phyloP scores from a whole-genome alignment of 2,113 vertebrate species.

The Psilopsiagon aymara region DNA sequence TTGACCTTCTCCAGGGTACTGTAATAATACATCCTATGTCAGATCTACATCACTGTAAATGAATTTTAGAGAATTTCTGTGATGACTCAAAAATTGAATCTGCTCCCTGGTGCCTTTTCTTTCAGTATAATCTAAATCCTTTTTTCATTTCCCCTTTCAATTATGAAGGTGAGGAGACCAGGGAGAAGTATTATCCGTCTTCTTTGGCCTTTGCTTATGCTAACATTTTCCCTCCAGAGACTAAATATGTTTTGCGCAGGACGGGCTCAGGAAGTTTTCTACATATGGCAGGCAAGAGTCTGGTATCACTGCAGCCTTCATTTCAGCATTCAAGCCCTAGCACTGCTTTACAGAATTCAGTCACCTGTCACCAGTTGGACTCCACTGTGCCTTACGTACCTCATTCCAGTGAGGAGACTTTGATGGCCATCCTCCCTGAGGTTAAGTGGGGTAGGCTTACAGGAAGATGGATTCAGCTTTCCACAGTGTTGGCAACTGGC shows the following conservation, averaged over 20 bases:
- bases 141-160: conserved; percentile 66
- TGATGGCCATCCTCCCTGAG: not conserved
- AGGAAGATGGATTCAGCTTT: not conserved
- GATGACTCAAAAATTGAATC: conserved; percentile 46
- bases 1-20: conserved; percentile 33
- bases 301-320: not conserved
- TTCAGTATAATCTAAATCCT: conserved; percentile 33
- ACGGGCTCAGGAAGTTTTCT: not conserved
- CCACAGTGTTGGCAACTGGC: not conserved
- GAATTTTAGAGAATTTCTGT: conserved; percentile 45
- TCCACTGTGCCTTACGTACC: not conserved
- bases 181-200: not conserved
- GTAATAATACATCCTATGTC: conserved; percentile 28
- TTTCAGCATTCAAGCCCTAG: not conserved
- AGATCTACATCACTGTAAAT: conserved; percentile 42
- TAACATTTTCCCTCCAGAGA: not conserved
- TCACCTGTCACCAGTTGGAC: fast-evolving
- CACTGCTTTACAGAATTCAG: not conserved
- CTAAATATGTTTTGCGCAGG: not conserved
- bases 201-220: not conserved
- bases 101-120: conserved; percentile 40
- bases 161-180: conserved; percentile 31
- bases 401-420: not conserved
- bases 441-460: not conserved
- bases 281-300: not conserved